phyloP scores from a whole-genome alignment of 2,888 invertebrate species.

The Ligdia adustata region DNA sequence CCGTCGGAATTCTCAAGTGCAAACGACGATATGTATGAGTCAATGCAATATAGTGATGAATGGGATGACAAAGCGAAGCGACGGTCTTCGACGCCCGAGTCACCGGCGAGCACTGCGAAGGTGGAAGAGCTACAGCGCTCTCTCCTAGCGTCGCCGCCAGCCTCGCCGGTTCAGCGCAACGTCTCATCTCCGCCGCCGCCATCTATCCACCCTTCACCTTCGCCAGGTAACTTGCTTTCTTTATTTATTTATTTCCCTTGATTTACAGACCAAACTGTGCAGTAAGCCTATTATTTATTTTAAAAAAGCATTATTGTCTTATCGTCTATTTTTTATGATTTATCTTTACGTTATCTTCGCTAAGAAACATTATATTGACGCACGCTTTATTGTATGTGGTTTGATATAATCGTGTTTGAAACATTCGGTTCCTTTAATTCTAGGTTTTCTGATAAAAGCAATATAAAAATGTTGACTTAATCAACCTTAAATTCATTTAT shows the following conservation, averaged over 20 bases:
- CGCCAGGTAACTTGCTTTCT: constrained; percentile 61
- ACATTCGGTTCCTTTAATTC: not conserved
- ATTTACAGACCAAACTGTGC: constrained; percentile 3
- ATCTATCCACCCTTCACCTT: constrained; percentile 58
- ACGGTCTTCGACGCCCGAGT: constrained; percentile 73
- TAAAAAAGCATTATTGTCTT: constrained; percentile 42
- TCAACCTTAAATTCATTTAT: too few species aligned
- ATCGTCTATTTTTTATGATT: constrained; percentile 57
- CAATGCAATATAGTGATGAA: constrained; percentile 61
- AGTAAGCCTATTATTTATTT: constrained; percentile 34
- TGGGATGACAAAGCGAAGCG: constrained; percentile 70
- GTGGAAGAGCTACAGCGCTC: constrained; percentile 56
- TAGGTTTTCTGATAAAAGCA: not conserved
- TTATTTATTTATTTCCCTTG: not conserved
- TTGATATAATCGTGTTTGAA: constrained; percentile 9
- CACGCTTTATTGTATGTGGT: constrained; percentile 27
- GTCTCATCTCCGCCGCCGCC: constrained; percentile 59
- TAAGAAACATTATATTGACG: constrained; percentile 47
- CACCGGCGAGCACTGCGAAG: constrained; percentile 53
- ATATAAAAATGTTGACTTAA: too few species aligned
- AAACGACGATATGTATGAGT: constrained; percentile 51
- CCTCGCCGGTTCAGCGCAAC: constrained; percentile 67
- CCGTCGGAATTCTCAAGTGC: constrained; percentile 21
- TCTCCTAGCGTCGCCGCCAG: constrained; percentile 66
- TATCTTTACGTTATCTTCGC: constrained; percentile 55